Evolutionary conservation across 2,888 invertebrate species (phyloP), one percentile per base, ranked within the genome.

Genomic region (Dione vanillae): DNA sequence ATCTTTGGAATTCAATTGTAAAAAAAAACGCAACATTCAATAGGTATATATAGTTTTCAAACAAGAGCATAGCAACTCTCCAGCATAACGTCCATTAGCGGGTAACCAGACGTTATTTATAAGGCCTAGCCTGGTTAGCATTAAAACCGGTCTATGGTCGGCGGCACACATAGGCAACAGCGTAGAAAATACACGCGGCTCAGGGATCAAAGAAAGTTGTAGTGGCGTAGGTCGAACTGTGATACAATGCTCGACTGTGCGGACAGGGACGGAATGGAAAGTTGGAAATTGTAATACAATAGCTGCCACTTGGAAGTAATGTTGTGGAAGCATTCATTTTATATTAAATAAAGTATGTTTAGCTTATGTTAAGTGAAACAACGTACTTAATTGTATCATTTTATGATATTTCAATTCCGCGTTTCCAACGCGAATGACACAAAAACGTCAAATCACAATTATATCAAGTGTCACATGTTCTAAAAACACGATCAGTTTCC

Each of bases 141-240:
- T 70, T 74, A 74, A 70, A 80, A 79, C 79, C 79, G 79, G 80
- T 78, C 75, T 59, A 68, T 65, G 61, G 61, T n/a, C 45, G 61
- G 45, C 75, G 69, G 75, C 78, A 79, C 72, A 79, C 75, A 76
- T 73, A 76, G 54, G 72, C 72, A 76, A 27, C 65, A 65, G 71
- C 70, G 75, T 73, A 75, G 76, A 75, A 74, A 71, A 61, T 45
- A 74, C 70, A 70, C 66, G 73, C 75, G 67, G 72, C 71, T 54
- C 72, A 16, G 82, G 79, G 84, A 83, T 82, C 85, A 87, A 89
- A 89, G 89, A 89, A 89, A 90, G 89, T 86, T 83, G 79, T 82
- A 85, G 87, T 89, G 85, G 85, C 81, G 84, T 90, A 89, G 89
- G 89, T 89, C 90, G 86, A 87, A 84, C 82, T 76, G 79, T 80